Conservation (phyloP, 2,888 invertebrate species). For the Stomorhina lunata region DNA sequence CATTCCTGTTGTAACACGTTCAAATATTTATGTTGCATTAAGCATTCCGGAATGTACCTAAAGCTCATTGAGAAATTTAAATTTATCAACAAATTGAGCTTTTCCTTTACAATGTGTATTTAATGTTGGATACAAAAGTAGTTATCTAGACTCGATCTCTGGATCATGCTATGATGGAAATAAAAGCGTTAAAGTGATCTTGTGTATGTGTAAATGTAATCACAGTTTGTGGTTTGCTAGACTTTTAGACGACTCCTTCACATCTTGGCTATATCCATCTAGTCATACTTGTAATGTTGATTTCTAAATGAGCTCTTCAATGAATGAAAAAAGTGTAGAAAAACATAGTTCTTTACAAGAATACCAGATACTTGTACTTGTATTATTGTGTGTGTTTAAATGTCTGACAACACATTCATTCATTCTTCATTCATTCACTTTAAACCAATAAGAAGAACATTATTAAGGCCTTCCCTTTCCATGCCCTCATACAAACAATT, state of each 20-base stretch:
- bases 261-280: not conserved
- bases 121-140: too few species aligned
- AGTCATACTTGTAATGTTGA: slow-evolving; percentile 1
- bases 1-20: slow-evolving; percentile 33
- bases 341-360: not conserved
- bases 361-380: not conserved
- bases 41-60: not conserved
- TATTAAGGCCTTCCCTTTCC: too few species aligned
- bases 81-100: not conserved
- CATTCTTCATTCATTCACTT: slow-evolving; percentile 12
- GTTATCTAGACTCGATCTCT: not conserved
- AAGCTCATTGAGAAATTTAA: not conserved
- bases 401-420: not conserved
- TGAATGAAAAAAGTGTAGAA: slow-evolving; percentile 26
- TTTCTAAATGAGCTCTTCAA: slow-evolving; percentile 24
- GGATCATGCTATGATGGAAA: not conserved
- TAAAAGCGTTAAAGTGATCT: not conserved
- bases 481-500: too few species aligned
- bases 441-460: too few species aligned
- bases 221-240: not conserved
- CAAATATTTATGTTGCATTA: slow-evolving; percentile 24
- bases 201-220: not conserved
- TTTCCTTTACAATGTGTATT: not conserved
- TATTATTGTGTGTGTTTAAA: not conserved
- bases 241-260: slow-evolving; percentile 36